Evolutionary conservation across 2,888 invertebrate genomes (phyloP), one percentile per base, ranked within the genome.

Genomic region (Ommatoiulus sabulosus): DNA sequence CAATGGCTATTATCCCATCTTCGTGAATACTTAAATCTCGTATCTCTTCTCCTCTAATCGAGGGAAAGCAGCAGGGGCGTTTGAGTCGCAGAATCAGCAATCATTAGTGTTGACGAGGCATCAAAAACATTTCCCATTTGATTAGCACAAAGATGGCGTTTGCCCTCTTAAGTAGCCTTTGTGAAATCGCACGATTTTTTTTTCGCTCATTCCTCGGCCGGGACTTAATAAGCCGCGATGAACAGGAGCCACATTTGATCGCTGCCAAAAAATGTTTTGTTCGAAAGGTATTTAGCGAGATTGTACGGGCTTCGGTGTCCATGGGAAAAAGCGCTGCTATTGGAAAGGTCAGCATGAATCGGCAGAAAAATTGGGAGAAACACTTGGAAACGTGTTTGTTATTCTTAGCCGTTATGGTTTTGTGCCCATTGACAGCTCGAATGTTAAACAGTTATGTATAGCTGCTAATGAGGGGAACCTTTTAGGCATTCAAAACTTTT

Each of bases 41-140:
- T 63, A 63, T 20, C n/a, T 52, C 12, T 52, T 12, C 52, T 20
- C 8, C 63, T 20, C 20, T 63, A 20, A 63, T 63, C 63, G n/a
- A 20, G 63, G 20, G 15, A 63, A 63, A 63, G 63, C 63, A 63
- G 63, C 63, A 20, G 63, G 63, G 63, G 63, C 63, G 63, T 63
- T 20, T 63, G 5, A 63, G 63, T 63, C 63, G 20, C 63, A 63
- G 63, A 63, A 63, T 63, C 63, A 63, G 63, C 63, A 63, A 63
- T 63, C 63, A 63, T 63, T 63, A 63, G 63, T 63, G 63, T 63
- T 63, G 63, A 63, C 63, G 63, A 63, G 63, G 63, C 63, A 63
- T 63, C 63, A 63, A 63, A 63, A 63, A 63, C 63, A 63, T 63
- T 63, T 63, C 20, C 63, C n/a, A 20, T 63, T 63, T 63, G 63